Evolutionary conservation across 2,113 vertebrate genomes (phyloP), one percentile per base, ranked within the genome.

Genomic region (Etheostoma spectabile): DNA sequence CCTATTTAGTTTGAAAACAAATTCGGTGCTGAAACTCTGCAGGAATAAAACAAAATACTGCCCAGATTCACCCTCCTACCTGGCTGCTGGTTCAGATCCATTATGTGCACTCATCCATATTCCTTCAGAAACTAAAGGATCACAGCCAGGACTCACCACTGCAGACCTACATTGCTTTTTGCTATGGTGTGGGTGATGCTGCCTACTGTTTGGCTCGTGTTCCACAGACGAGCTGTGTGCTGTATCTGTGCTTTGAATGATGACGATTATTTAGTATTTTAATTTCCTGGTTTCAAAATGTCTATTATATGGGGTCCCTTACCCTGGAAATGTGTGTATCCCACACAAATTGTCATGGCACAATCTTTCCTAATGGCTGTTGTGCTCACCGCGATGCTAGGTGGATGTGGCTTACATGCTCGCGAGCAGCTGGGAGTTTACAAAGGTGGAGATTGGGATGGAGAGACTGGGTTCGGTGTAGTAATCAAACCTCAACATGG

Each of bases 1-100:
- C 65, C 55, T 49, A 7, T 71, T 78, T 42, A 55, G 70, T 74
- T 64, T 24, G 49, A 81, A 77, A 72, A 69, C 51, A 83, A 74
- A 79, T n/a, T 38, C 57, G 27, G 24, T 10, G 57, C 13, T 56
- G 5, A 69, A 74, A 30, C 10, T 60, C 45, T 22, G 38, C 35
- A 63, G 19, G 51, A 76, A 65, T 27, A 51, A 49, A 46, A 63
- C 48, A 5, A 46, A 75, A 48, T 8, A 3, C 14, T 8, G 13
- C 45, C 27, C 45, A 60, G 0, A 62, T 35, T 55, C 5, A 35
- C 7, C 30, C 59, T 70, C 13, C 71, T n/a, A 27, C 10, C 11
- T 14, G 13, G n/a, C 22, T 48, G 55, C 46, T 61, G 53, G 68
- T 70, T 73, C 63, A 70, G 62, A 33, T 65, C 55, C 19, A 5